Base-by-base conservation (phyloP, 2,113 vertebrate genomes). In the Salvelinus sp. region DNA sequence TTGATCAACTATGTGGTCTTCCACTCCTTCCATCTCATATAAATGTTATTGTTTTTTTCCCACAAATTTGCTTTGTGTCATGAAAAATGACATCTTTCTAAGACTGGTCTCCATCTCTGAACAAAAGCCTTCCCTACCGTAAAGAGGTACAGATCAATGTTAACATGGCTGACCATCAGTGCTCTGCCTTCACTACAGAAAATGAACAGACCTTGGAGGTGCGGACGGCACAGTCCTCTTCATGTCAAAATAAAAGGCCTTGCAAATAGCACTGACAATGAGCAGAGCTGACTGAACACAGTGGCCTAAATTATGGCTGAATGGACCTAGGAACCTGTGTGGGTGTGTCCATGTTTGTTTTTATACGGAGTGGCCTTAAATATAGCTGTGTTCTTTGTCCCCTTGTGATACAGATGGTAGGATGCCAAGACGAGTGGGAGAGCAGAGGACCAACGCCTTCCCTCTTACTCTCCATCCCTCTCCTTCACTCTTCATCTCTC, bases 211-310 rank as follows among this genome's bases (percentile, higher is more conserved):
- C 81, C 72, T 87, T 87, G 69, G 82, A 79, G 82, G 78, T 78
- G 78, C 82, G 81, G 74, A 84, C 74, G 72, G 25, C 23, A 76
- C 69, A 44, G 0, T 65, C 70, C 72, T 76, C 78, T 79, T 86
- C 84, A 78, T 82, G 84, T 85, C 80, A 74, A 68, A 87, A 64
- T 64, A 54, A 87, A 79, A 77, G 82, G 79, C 76, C 69, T 73
- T 47, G 84, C 20, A 88, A 87, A 88, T 65, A 70, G 54, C 70
- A 0, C 48, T 82, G 88, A 90, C 85, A 85, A 91, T 89, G 82
- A 89, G 83, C 90, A 93, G 89, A 82, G 50, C 50, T 18, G 50
- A 3, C 50, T 54, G 50, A 3, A 18, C 50, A 5, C 16, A 54
- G 50, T 54, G 50, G 50, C 50, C 16, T 76, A 18, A 23, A 68